Conservation (phyloP, 1,140 invertebrate species). For the Calliphora vicina region DNA sequence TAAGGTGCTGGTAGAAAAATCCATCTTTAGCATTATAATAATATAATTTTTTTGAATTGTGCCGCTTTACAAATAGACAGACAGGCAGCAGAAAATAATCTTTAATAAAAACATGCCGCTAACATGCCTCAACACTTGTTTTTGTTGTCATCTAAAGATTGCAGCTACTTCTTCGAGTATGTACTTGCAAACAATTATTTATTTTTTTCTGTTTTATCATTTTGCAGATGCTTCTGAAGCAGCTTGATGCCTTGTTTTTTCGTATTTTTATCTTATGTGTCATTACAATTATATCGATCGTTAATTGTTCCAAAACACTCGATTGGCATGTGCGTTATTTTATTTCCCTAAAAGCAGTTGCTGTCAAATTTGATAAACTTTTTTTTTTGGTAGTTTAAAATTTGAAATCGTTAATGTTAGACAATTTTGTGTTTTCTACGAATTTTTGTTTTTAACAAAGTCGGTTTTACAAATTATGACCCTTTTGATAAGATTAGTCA, state of each 20-base stretch:
- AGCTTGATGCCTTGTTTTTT: background rate
- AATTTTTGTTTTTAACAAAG: constrained; percentile 36
- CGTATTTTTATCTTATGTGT: background rate
- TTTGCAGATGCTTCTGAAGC: background rate
- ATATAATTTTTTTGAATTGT: background rate
- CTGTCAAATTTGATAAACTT: background rate
- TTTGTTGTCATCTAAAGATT: background rate
- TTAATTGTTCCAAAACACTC: constrained; percentile 10
- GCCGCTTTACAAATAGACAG: background rate
- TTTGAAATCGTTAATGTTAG: background rate
- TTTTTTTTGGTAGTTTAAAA: background rate
- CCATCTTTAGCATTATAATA: background rate
- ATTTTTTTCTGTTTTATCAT: background rate
- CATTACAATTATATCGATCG: constrained; percentile 2
- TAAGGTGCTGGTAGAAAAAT: background rate
- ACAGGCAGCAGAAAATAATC: background rate
- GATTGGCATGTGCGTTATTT: background rate
- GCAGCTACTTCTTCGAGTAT: background rate
- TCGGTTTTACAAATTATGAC: constrained; percentile 41
- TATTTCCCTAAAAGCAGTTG: background rate
- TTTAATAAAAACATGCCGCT: background rate
- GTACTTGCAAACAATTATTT: background rate
- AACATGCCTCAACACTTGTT: background rate
- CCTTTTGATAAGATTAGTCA: constrained; percentile 36
- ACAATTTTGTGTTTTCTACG: background rate